These are phyloP conservation scores for Fringilla coelebs DNA, from an alignment of 2,797 vertebrate genomes.

Conservation along the genomic window DNA sequence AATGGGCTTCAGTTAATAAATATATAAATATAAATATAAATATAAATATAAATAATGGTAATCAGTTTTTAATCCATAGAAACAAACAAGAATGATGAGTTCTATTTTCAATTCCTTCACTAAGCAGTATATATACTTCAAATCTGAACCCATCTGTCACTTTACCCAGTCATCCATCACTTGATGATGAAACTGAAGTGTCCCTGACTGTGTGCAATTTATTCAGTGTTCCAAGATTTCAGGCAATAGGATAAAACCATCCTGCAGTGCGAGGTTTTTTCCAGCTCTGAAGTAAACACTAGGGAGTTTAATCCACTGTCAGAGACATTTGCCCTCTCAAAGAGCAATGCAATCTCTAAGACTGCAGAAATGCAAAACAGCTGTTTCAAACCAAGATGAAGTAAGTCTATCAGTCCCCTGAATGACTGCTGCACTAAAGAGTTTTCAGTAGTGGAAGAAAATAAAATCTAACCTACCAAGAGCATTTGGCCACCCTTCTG, in stretches of 20 bases:
- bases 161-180: not conserved
- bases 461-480: not conserved
- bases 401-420: not conserved
- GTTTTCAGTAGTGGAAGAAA: not conserved
- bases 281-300: not conserved
- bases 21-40: too few relatives aligned
- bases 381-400: slow-evolving; percentile 11
- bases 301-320: not conserved
- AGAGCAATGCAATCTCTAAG: not conserved
- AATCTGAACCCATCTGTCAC: not conserved
- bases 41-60: not conserved
- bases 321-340: not conserved
- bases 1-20: not conserved
- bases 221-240: not conserved
- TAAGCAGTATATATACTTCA: not conserved
- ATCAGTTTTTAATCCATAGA: not conserved
- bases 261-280: not conserved
- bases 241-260: not conserved
- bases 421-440: not conserved
- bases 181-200: not conserved
- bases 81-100: not conserved
- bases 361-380: slow-evolving; percentile 13
- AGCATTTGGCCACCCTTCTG: not conserved
- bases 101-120: not conserved
- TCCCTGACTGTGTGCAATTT: not conserved